These are phyloP conservation scores for Macheiramphus alcinus DNA, from an alignment of 2,113 vertebrate species.

Conservation along the genomic window DNA sequence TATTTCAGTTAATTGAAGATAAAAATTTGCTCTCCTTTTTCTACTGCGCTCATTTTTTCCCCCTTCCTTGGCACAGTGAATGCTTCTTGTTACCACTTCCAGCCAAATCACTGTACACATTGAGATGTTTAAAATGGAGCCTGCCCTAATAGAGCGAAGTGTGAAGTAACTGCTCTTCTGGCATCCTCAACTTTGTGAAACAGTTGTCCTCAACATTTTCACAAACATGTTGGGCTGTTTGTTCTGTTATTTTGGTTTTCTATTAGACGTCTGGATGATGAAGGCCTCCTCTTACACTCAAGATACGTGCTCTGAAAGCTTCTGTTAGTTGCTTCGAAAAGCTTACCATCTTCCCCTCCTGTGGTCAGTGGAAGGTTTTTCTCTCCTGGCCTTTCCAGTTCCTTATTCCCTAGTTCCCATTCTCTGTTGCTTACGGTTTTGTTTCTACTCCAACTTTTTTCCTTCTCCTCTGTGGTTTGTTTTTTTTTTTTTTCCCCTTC, in stretches of 20 bases:
- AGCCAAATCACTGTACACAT: slow-evolving; percentile 59
- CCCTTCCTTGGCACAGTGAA: slow-evolving; percentile 34
- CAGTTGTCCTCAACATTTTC: slow-evolving; percentile 49
- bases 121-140: slow-evolving; percentile 53
- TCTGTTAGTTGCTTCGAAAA: neutral
- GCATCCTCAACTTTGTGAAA: slow-evolving; percentile 48
- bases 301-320: slow-evolving; percentile 4
- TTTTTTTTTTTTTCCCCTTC: rapidly evolving
- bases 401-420: neutral
- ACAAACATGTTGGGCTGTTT: slow-evolving; percentile 35
- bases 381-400: neutral
- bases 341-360: neutral
- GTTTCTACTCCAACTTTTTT: neutral
- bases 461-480: neutral
- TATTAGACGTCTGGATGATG: neutral
- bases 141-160: slow-evolving; percentile 51
- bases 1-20: slow-evolving; percentile 47
- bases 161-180: slow-evolving; percentile 62
- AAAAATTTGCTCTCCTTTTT: slow-evolving; percentile 8
- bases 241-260: slow-evolving; percentile 29
- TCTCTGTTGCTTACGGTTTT: neutral
- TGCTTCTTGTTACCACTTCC: slow-evolving; percentile 51
- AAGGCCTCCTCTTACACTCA: slow-evolving; percentile 11
- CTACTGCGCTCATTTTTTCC: neutral
- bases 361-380: neutral